Conservation (phyloP, 2,888 invertebrate genomes). For the Dione vanillae region DNA sequence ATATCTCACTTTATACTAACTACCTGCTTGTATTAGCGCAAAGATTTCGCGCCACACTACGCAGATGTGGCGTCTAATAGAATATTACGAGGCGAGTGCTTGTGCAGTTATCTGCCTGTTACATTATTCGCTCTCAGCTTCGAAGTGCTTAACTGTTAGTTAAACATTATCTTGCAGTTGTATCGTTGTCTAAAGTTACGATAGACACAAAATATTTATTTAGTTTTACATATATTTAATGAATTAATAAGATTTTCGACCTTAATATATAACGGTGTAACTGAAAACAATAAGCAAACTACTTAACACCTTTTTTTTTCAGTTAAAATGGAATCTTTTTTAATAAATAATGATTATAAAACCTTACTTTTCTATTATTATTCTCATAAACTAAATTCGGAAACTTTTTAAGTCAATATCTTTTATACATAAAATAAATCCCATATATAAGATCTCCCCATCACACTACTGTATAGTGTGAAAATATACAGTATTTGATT, state of each 20-base stretch:
- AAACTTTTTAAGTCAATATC: too few relatives aligned
- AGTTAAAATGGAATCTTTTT: too few relatives aligned
- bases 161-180: constrained; percentile 9
- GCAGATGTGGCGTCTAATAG: constrained; percentile 28
- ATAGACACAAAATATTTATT: not conserved
- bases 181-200: not conserved
- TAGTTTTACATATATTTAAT: not conserved
- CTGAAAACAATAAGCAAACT: too few relatives aligned
- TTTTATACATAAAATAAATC: not conserved
- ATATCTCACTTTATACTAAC: too few relatives aligned
- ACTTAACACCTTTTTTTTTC: too few relatives aligned
- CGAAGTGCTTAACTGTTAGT: constrained; percentile 8
- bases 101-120: constrained; percentile 15
- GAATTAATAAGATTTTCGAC: too few relatives aligned
- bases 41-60: not conserved
- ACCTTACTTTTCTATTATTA: too few relatives aligned
- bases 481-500: not conserved
- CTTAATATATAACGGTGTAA: too few relatives aligned
- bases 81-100: constrained; percentile 20
- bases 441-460: not conserved
- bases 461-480: too few relatives aligned
- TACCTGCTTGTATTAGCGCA: not conserved
- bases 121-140: constrained; percentile 28
- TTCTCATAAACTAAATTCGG: not conserved
- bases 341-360: too few relatives aligned